Base-by-base conservation (phyloP, 2,113 vertebrate genomes). In the Mesocricetus auratus region DNA sequence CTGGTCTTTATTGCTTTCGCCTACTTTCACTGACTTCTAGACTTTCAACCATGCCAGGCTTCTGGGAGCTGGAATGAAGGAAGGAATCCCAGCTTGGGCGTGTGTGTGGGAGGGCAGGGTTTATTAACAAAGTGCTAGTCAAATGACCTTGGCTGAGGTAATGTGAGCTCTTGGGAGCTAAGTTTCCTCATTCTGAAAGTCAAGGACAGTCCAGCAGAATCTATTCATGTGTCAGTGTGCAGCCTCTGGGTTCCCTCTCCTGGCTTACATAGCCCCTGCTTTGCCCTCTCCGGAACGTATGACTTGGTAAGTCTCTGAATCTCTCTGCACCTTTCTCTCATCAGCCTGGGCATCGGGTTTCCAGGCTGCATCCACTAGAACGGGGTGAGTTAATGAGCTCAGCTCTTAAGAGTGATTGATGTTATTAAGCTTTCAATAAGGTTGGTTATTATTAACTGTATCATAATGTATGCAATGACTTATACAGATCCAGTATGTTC, bases 171-270 rank as follows among this genome's bases (percentile, higher is more conserved):
- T 71, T 69, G 47, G 6, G 21, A 39, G 66, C 33, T 82, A 50
- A 19, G 31, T 24, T 62, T 62, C 31, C 71, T 66, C 1, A 4
- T 39, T n/a, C 33, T 75, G 1, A 53, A 66, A 10, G 29, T 21
- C n/a, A 33, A 47, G n/a, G 19, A 47, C 45, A 36, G 75, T 42
- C n/a, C 10, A 19, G 62, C 1, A 3, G 22, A 15, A 12, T 83
- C 24, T 45, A 10, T n/a, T 19, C 29, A 0, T 0, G 11, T 6
- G 31, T 24, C 36, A 56, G 21, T 15, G 19, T 3, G 15, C 21
- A 24, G 58, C 4, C 39, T 88, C 36, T 12, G 53, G 21, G 7
- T 24, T 17, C 26, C 10, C 1, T 58, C 2, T 10, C 42, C 79
- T 60, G 33, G 4, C 31, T 42, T 58, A 53, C 3, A 64, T 22